Evolutionary conservation across 2,113 vertebrate species (phyloP).

Genomic region (Papio anubis): DNA sequence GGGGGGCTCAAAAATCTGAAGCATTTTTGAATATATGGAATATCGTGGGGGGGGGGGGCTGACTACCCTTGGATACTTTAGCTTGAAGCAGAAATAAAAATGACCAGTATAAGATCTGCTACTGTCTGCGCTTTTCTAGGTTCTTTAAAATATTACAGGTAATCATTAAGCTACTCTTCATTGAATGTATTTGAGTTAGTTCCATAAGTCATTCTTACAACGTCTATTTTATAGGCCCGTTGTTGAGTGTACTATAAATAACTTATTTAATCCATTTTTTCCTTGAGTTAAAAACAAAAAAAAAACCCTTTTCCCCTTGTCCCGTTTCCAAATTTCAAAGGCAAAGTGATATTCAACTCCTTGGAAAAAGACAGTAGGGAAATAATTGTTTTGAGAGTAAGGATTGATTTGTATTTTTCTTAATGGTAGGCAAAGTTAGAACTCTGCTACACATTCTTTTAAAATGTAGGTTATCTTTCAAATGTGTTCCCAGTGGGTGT

Average conservation of each 20-base stretch:
- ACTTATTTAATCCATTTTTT: neutral
- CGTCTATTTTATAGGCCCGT: neutral
- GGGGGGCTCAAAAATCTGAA: neutral
- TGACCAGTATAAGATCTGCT: neutral
- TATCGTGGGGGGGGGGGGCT: neutral
- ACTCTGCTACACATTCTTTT: neutral
- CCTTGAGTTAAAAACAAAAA: neutral
- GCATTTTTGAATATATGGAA: neutral
- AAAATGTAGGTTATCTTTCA: conserved; percentile 64
- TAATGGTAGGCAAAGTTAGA: neutral
- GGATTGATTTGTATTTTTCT: conserved; percentile 23
- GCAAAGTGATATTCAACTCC: neutral
- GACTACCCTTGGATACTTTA: neutral
- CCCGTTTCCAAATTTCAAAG: conserved; percentile 47
- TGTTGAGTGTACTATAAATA: neutral
- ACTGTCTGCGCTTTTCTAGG: neutral
- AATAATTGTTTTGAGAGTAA: neutral
- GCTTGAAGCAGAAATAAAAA: neutral
- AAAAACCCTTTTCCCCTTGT: neutral
- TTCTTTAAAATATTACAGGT: neutral
- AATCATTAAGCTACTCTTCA: neutral
- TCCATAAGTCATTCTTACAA: neutral
- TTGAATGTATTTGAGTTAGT: neutral
- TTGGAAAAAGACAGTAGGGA: neutral
- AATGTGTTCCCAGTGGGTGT: conserved; percentile 36